These are phyloP conservation scores for Colius striatus DNA, from an alignment of 2,113 vertebrate genomes.

Conservation along the genomic window DNA sequence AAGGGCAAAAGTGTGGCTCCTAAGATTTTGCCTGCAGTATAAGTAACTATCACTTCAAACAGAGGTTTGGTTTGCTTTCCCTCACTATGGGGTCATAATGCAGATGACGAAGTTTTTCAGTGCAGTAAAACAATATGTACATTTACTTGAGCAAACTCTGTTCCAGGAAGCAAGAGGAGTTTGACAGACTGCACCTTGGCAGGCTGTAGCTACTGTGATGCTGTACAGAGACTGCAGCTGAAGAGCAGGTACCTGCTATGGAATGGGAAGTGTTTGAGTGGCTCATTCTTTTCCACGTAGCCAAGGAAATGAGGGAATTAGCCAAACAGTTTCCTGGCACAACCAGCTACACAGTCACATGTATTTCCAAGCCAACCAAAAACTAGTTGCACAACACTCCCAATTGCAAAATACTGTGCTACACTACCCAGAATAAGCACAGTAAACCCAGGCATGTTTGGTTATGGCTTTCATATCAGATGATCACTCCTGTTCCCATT, in stretches of 20 bases:
- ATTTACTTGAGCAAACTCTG: neutral
- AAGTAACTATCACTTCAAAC: neutral
- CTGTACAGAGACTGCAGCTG: neutral
- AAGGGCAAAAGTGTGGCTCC: neutral
- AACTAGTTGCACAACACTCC: conserved; percentile 30
- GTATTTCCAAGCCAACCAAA: neutral
- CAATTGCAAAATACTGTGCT: neutral
- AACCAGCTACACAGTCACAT: neutral
- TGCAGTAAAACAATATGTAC: neutral
- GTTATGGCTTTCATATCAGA: neutral
- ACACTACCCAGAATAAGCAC: neutral
- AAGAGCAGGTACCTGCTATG: neutral
- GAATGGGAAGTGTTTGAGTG: neutral
- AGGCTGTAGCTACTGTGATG: neutral
- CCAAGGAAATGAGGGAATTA: neutral
- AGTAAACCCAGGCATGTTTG: neutral
- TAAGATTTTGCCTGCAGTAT: too few species aligned
- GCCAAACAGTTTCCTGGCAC: neutral
- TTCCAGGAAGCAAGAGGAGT: neutral
- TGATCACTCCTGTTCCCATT: neutral
- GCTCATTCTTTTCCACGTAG: neutral
- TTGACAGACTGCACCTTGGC: neutral
- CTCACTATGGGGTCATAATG: neutral
- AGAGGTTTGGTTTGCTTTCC: neutral
- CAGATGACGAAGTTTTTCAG: neutral